These are phyloP conservation scores for Hermaeophaga mercurialis DNA, from an alignment of 2,888 invertebrate genomes.

Conservation along the genomic window DNA sequence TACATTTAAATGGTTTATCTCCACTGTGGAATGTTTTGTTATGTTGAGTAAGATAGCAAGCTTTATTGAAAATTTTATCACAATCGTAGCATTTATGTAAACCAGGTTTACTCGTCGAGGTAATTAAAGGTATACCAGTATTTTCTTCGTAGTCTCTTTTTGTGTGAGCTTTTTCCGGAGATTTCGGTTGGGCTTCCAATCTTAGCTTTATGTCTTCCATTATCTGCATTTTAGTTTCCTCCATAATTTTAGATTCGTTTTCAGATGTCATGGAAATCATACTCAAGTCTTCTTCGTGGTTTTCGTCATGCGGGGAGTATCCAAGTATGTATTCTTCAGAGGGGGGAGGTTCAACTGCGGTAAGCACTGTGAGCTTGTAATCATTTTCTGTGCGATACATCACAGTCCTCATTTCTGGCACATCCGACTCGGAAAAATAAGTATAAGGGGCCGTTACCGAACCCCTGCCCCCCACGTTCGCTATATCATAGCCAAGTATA, in stretches of 20 bases:
- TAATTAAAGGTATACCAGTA: slow-evolving; percentile 48
- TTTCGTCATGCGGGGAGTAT: slow-evolving; percentile 25
- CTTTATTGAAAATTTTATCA: slow-evolving; percentile 82
- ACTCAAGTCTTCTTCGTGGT: slow-evolving; percentile 32
- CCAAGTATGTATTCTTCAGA: slow-evolving; percentile 30
- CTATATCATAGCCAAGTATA: slow-evolving; percentile 60
- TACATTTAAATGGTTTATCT: slow-evolving; percentile 84
- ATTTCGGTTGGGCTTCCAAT: slow-evolving; percentile 45
- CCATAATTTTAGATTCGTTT: slow-evolving; percentile 31
- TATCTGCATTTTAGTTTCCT: slow-evolving; percentile 44
- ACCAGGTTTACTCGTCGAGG: slow-evolving; percentile 47
- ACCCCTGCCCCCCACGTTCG: slow-evolving; percentile 81
- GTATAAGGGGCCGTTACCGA: slow-evolving; percentile 55
- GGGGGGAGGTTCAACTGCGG: slow-evolving; percentile 49
- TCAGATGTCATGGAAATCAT: slow-evolving; percentile 34
- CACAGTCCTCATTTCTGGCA: slow-evolving; percentile 40
- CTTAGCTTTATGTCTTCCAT: slow-evolving; percentile 53
- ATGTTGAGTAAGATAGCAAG: slow-evolving; percentile 88
- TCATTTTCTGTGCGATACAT: slow-evolving; percentile 42
- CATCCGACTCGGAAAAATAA: slow-evolving; percentile 40
- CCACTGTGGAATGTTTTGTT: slow-evolving; percentile 89
- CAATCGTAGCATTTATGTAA: slow-evolving; percentile 78
- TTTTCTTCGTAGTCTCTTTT: slow-evolving; percentile 53
- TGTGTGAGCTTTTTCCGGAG: slow-evolving; percentile 51
- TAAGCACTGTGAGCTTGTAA: slow-evolving; percentile 57